A percentile compares a stretch with the other conserved stretches of the same genome.
Conservation (phyloP, 2,113 vertebrate species). For the Brachyistius frenatus region DNA sequence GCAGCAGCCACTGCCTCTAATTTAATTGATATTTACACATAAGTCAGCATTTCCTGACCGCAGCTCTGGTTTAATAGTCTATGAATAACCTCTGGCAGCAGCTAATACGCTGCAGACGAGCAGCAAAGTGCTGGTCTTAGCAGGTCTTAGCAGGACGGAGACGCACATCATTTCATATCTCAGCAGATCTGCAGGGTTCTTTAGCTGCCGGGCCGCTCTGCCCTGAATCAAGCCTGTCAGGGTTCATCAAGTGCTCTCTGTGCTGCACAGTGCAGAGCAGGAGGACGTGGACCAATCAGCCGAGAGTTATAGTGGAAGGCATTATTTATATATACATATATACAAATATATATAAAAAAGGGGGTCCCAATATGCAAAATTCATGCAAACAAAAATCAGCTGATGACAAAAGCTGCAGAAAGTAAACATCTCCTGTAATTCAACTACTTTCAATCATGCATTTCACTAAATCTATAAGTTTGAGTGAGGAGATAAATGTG, state of each 20-base stretch:
- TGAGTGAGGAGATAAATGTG: no score
- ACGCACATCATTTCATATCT: slow-evolving; percentile 60
- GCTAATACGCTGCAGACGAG: slow-evolving; percentile 74
- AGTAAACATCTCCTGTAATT: no score
- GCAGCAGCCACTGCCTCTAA: slow-evolving; percentile 74
- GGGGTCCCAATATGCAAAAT: no score
- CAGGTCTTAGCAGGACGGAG: slow-evolving; percentile 62
- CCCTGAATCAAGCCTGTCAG: slow-evolving; percentile 59
- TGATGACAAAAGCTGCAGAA: not conserved
- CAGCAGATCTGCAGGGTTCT: slow-evolving; percentile 62
- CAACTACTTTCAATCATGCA: no score
- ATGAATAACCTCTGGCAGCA: slow-evolving; percentile 68
- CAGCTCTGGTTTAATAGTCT: slow-evolving; percentile 64
- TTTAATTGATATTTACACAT: slow-evolving; percentile 79
- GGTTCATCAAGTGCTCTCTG: slow-evolving; percentile 29
- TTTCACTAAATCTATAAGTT: no score
- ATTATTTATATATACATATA: no score
- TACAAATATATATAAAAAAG: no score
- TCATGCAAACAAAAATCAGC: no score
- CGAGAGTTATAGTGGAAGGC: no score
- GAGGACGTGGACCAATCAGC: slow-evolving; percentile 16
- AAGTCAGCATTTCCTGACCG: slow-evolving; percentile 82
- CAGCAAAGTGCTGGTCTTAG: slow-evolving; percentile 80
- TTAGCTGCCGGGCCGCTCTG: slow-evolving; percentile 20
- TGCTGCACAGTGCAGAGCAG: slow-evolving; percentile 31